Evolutionary conservation across 2,888 invertebrate species (phyloP), one percentile per base, ranked within the genome.

Genomic region (Amphipyra tragopoginis): DNA sequence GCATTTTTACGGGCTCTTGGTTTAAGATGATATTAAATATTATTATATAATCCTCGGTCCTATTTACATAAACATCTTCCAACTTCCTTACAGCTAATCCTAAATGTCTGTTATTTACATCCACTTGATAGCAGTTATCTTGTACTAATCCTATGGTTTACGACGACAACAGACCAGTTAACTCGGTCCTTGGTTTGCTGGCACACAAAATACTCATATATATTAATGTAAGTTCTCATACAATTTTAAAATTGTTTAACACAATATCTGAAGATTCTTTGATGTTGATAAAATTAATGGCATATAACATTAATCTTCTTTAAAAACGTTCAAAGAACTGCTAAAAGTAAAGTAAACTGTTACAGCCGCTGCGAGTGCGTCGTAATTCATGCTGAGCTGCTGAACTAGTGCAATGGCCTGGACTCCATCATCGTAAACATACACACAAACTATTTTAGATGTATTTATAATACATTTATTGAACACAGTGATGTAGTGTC

Each of bases 401-500:
- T 21, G 15, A n/a, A 34, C 47, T 21, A 10, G 56, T 33, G 45
- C 57, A 34, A 39, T 14, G 43, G 42, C 40, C 61, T 43, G 58
- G 15, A 36, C 40, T 33, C 33, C 15, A 29, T 40, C 54, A 15
- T 11, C 40, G 36, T 14, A 14, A 29, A 14, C 13, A 15, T 34
- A 48, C 26, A 9, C 7, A 13, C 34, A 49, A 69, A 63, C 56
- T 54, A 49, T 53, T 62, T 50, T 62, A 62, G 50, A 62, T 43
- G 43, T 71, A 69, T 69, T 69, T 68, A 57, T 69, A 69, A 47
- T 39, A 68, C 50, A 50, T 51, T 60, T 57, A 42, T 38, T 69
- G 62, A 63, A 49, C 57, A 69, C 70, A 61, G 59, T 62, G 65
- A 61, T 76, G 76, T 58, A 66, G 63, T 70, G 70, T 77, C 54